phyloP scores from a whole-genome alignment of 2,113 vertebrate genomes.

The Anhinga rufa region DNA sequence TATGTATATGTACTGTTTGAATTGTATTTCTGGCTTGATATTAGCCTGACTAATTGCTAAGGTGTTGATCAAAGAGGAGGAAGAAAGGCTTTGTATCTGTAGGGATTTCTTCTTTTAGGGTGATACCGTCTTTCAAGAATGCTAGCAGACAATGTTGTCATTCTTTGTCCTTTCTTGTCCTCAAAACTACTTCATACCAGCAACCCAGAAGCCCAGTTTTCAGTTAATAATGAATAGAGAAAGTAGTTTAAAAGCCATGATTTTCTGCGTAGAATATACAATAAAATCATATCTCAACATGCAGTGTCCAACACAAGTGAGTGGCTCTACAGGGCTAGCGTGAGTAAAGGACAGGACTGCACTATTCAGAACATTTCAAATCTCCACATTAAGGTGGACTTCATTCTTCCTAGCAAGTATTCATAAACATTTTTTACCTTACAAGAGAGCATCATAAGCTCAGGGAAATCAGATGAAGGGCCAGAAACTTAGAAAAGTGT shows the following conservation, averaged over 20 bases:
- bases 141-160: background rate
- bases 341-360: background rate
- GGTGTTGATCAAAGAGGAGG: background rate
- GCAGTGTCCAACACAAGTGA: background rate
- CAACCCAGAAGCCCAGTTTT: background rate
- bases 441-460: background rate
- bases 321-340: background rate
- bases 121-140: background rate
- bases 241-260: background rate
- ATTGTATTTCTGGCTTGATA: background rate
- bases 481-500: background rate
- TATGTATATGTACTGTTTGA: background rate
- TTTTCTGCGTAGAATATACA: background rate
- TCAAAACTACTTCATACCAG: background rate
- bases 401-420: background rate
- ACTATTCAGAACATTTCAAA: background rate
- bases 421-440: accelerated
- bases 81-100: background rate
- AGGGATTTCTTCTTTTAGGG: background rate
- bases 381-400: background rate
- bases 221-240: background rate
- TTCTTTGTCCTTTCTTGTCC: background rate
- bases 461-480: background rate
- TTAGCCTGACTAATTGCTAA: background rate
- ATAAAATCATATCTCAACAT: background rate